phyloP scores from a whole-genome alignment of 2,888 invertebrate species.

The Creontiades dilutus region DNA sequence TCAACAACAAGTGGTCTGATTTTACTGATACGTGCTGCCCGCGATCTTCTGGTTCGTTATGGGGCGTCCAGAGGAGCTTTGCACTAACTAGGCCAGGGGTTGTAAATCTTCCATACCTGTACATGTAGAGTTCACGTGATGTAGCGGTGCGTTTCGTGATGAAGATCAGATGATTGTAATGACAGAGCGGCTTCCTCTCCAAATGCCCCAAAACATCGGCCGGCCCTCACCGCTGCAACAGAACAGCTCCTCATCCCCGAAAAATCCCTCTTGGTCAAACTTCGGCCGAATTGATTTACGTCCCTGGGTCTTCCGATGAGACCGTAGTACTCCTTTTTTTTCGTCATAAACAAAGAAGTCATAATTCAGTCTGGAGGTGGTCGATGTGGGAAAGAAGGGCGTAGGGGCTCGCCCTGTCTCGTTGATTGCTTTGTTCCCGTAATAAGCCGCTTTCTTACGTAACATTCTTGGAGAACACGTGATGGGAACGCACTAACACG shows the following conservation, averaged over 20 bases:
- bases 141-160: neutral
- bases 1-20: no score
- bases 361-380: conserved; percentile 12
- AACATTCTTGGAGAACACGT: neutral
- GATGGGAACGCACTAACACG: neutral
- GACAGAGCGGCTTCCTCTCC: conserved; percentile 12
- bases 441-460: conserved; percentile 55
- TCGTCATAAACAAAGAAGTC: conserved; percentile 37
- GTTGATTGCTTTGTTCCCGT: conserved; percentile 34
- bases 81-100: no score
- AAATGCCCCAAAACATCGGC: neutral
- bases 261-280: conserved; percentile 15
- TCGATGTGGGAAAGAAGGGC: conserved; percentile 46
- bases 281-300: conserved; percentile 29
- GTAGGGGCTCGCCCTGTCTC: conserved; percentile 12
- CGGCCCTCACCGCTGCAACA: neutral
- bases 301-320: neutral
- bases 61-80: no score
- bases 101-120: no score
- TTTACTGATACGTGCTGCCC: no score
- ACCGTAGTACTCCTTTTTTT: neutral
- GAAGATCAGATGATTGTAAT: neutral
- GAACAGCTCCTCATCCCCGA: neutral
- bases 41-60: no score
- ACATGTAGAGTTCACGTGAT: no score